Evolutionary conservation across 1,140 invertebrate species (phyloP).

Genomic region (Meloidogyne hapla): DNA sequence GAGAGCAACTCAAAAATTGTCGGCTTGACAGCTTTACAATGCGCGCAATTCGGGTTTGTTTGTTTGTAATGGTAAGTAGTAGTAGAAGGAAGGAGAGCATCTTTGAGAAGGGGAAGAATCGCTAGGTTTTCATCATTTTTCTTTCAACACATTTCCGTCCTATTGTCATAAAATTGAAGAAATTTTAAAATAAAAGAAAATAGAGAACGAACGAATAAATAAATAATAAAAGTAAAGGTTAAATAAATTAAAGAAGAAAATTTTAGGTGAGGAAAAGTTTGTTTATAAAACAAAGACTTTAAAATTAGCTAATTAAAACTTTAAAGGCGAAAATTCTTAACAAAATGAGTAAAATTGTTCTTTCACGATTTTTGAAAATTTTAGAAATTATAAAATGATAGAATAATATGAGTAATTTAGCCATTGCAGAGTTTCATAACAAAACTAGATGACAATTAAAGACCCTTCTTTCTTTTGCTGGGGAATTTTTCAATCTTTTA

Average conservation of each 20-base stretch:
- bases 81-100: background rate
- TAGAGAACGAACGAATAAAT: background rate
- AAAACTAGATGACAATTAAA: no score
- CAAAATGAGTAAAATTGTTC: no score
- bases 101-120: background rate
- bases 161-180: constrained; percentile 1
- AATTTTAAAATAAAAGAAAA: background rate
- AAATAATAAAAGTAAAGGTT: constrained; percentile 6
- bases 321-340: background rate
- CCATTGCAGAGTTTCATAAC: no score
- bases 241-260: background rate
- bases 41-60: background rate
- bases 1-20: background rate
- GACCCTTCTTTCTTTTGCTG: no score
- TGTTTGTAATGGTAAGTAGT: background rate
- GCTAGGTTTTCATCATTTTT: background rate
- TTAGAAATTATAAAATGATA: no score
- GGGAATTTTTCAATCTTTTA: no score
- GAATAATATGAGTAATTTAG: no score
- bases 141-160: constrained; percentile 5
- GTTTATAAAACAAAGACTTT: background rate
- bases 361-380: no score
- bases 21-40: constrained; percentile 5
- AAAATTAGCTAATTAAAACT: background rate
- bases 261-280: no score